Evolutionary conservation across 2,113 vertebrate genomes (phyloP).

Genomic region (Ariopsis seemanni): DNA sequence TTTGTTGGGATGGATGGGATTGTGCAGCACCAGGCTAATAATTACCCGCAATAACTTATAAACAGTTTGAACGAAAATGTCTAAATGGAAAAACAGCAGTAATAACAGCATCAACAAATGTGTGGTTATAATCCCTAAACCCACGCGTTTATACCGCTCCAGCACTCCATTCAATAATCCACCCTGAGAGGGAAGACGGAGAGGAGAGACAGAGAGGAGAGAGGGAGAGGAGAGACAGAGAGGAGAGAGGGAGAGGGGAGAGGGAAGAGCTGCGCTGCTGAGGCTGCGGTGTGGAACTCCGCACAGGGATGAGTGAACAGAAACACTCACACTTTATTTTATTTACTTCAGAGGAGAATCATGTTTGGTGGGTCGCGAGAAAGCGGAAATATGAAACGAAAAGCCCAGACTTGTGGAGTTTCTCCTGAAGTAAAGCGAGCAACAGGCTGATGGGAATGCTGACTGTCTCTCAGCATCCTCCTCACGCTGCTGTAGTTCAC

Average conservation of each 20-base stretch:
- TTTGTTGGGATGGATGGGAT: background rate
- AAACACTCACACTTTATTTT: background rate
- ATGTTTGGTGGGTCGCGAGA: background rate
- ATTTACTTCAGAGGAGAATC: background rate
- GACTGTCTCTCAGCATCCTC: background rate
- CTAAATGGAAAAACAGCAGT: background rate
- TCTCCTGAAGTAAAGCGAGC: background rate
- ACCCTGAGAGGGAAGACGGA: background rate
- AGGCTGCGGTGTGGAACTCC: background rate
- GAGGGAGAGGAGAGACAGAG: no score
- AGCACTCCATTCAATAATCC: background rate
- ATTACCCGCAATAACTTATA: background rate
- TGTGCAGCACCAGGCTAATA: background rate
- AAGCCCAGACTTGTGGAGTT: no score
- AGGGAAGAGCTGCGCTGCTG: no score
- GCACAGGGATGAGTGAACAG: background rate
- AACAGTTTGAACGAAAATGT: background rate
- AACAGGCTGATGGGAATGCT: background rate
- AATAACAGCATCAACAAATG: slow-evolving; percentile 9
- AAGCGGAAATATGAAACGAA: background rate
- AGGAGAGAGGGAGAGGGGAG: no score
- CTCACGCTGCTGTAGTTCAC: background rate
- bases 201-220: no score
- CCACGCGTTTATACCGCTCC: background rate
- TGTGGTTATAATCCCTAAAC: slow-evolving; percentile 1